Evolutionary conservation across 2,888 invertebrate genomes (phyloP).

Genomic region (Caenorhabditis sp.): DNA sequence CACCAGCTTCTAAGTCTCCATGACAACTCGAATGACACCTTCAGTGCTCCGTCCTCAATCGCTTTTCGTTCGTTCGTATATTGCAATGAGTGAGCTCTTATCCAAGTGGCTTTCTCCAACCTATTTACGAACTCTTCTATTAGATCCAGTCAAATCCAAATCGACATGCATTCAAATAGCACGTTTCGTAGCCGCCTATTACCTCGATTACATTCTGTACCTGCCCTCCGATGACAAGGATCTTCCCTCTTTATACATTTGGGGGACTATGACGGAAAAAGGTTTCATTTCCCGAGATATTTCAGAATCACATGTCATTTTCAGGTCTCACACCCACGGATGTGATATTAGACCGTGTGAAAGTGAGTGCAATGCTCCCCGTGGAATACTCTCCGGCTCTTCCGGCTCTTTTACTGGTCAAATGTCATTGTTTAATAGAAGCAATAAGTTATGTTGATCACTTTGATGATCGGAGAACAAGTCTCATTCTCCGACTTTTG

Average conservation of each 20-base stretch:
- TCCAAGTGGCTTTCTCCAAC: slow-evolving; percentile 34
- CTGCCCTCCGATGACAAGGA: slow-evolving; percentile 13
- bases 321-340: slow-evolving; percentile 27
- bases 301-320: no score
- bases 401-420: slow-evolving; percentile 57
- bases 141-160: slow-evolving; percentile 29
- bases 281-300: background rate
- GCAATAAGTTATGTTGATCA: slow-evolving; percentile 61
- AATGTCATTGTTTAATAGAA: slow-evolving; percentile 53
- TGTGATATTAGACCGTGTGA: slow-evolving; percentile 29
- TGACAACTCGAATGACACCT: slow-evolving; percentile 1
- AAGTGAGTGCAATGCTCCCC: slow-evolving; percentile 50
- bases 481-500: slow-evolving; percentile 49
- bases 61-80: no score
- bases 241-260: slow-evolving; percentile 46
- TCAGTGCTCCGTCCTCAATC: background rate
- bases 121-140: slow-evolving; percentile 25
- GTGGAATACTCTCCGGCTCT: slow-evolving; percentile 60
- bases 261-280: slow-evolving; percentile 29
- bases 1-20: slow-evolving; percentile 16
- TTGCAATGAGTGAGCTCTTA: slow-evolving; percentile 24
- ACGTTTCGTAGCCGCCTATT: slow-evolving; percentile 52
- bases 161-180: slow-evolving; percentile 46
- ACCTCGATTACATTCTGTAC: slow-evolving; percentile 47
- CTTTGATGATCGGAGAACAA: slow-evolving; percentile 59